Evolutionary conservation across 2,797 vertebrate genomes (phyloP).

Genomic region (Helarctos malayanus): DNA sequence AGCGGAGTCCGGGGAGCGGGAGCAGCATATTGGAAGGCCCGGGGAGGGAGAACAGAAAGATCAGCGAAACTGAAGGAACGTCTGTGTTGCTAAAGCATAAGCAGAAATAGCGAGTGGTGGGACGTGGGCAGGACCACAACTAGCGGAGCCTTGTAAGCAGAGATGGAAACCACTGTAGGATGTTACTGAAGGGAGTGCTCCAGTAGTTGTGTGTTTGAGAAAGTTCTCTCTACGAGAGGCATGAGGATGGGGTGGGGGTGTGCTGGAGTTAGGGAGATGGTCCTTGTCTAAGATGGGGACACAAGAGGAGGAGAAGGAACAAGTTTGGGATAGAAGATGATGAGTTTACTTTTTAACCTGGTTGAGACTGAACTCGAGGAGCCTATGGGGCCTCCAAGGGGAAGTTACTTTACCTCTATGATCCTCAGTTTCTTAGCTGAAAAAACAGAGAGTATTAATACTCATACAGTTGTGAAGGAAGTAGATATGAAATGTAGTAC

Average conservation of each 20-base stretch:
- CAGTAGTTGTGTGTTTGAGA: not conserved
- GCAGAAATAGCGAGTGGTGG: not conserved
- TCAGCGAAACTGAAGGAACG: not conserved
- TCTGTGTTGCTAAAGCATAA: not conserved
- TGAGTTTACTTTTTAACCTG: slow-evolving; percentile 8
- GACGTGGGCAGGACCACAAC: not conserved
- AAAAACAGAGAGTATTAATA: not conserved
- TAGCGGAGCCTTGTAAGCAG: not conserved
- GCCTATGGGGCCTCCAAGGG: not conserved
- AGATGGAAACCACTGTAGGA: not conserved
- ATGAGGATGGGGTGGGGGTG: not conserved
- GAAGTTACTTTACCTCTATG: not conserved
- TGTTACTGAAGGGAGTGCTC: not conserved
- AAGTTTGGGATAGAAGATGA: not conserved
- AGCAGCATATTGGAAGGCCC: not conserved
- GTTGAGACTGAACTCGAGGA: slow-evolving; percentile 1
- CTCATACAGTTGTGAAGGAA: not conserved
- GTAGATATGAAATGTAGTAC: not conserved
- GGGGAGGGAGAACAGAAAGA: not conserved
- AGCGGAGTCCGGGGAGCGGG: not conserved
- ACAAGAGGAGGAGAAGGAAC: not conserved
- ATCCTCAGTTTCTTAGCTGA: not conserved
- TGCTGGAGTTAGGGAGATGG: not conserved
- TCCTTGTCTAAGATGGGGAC: not conserved
- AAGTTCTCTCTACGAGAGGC: not conserved